These are phyloP conservation scores for Dinoponera quadriceps DNA, from an alignment of 1,140 invertebrate species.

Conservation along the genomic window DNA sequence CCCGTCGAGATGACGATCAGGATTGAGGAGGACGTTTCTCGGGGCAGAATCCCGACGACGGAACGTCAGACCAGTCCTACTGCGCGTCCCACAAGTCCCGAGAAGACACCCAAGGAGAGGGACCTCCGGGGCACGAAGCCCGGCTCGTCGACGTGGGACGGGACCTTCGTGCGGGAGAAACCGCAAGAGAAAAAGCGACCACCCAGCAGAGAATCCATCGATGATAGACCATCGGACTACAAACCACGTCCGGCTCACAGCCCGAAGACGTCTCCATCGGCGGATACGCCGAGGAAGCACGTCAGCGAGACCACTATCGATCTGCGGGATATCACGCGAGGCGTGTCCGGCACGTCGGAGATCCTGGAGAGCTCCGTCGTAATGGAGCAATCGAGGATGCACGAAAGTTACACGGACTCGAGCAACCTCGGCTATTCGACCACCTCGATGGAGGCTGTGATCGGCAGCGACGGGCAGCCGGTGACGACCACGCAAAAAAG, in stretches of 20 bases:
- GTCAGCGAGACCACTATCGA: slow-evolving; percentile 66
- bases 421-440: slow-evolving; percentile 72
- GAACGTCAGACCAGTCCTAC: slow-evolving; percentile 19
- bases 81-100: slow-evolving; percentile 59
- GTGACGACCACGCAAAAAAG: slow-evolving; percentile 61
- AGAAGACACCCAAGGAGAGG: slow-evolving; percentile 38
- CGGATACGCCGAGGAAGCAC: slow-evolving; percentile 51
- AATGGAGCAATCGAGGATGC: slow-evolving; percentile 69
- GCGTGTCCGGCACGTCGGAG: slow-evolving; percentile 69
- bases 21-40: slow-evolving; percentile 15
- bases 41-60: slow-evolving; percentile 6
- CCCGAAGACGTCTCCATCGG: background rate
- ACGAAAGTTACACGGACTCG: slow-evolving; percentile 73
- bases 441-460: slow-evolving; percentile 77
- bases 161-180: slow-evolving; percentile 84
- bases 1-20: slow-evolving; percentile 30
- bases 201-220: slow-evolving; percentile 66
- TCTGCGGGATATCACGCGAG: slow-evolving; percentile 55
- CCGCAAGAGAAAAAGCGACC: slow-evolving; percentile 62
- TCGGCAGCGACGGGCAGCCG: slow-evolving; percentile 77
- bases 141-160: slow-evolving; percentile 86
- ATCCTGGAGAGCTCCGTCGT: slow-evolving; percentile 64
- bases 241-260: slow-evolving; percentile 8
- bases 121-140: slow-evolving; percentile 69
- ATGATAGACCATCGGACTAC: slow-evolving; percentile 10